Evolutionary conservation across 2,888 invertebrate genomes (phyloP), one percentile per base, ranked within the genome.

Genomic region (Drosophila greeni): DNA sequence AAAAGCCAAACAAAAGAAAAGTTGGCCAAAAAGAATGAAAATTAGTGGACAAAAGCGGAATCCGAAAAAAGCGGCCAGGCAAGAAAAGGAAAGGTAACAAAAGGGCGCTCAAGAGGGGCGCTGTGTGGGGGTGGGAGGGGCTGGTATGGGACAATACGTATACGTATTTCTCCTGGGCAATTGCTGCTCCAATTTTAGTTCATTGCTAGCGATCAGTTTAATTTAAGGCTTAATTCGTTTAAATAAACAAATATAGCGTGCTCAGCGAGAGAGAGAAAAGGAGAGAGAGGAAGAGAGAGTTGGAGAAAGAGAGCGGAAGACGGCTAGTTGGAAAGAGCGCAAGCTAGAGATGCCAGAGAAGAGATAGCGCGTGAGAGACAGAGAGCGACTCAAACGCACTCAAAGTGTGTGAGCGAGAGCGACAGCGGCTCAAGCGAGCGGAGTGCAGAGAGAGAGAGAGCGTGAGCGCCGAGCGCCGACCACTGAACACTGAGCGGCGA

Each of bases 151-250:
- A 31, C 31, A 47, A 31, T 31, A 20, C 45, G 14, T 29, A 45
- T 31, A 16, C 24, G 43, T 36, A 45, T 54, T 40, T 67, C 47
- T 59, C 48, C 49, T 39, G 20, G 62, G 49, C 62, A 66, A 73
- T 73, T 70, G 70, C 43, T 75, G 75, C 69, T 75, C 74, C 70
- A 82, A 64, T 72, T 80, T 75, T 48, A 59, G 64, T 45, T 48
- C 55, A 45, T 65, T 67, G 57, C 55, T 37, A 52, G 66, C 67
- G 80, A 76, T 76, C 82, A 69, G 56, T 71, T 71, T 72, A 76
- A 72, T 76, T 56, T 53, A 61, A 51, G 77, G 68, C 77, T 76
- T 79, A 74, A 74, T 73, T 73, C 64, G 57, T 70, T 75, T 57
- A 69, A 75, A 66, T 66, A 70, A 59, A 62, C 59, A 57, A 60